These are phyloP conservation scores for Antennarius striatus DNA, from an alignment of 2,113 vertebrate species.

Conservation along the genomic window DNA sequence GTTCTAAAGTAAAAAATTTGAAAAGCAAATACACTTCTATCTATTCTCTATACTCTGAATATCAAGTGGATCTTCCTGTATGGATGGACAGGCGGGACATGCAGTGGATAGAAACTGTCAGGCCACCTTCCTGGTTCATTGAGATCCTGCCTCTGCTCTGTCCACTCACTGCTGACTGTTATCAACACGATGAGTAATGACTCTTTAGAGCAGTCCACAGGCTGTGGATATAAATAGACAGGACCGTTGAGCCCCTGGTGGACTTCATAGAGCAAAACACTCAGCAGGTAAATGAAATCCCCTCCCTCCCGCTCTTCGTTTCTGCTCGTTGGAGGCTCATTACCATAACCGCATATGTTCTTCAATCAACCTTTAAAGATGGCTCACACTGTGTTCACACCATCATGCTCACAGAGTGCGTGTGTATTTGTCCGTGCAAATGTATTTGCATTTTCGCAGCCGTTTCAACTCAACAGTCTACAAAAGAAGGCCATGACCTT, in stretches of 20 bases:
- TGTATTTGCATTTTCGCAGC: conserved; percentile 6
- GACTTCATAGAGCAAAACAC: conserved; percentile 25
- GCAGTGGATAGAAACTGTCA: neutral
- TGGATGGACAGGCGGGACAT: neutral
- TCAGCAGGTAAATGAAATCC: conserved; percentile 43
- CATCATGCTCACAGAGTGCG: neutral
- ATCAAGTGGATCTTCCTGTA: too few species aligned
- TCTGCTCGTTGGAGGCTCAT: conserved; percentile 19
- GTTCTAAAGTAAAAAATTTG: too few species aligned
- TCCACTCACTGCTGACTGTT: neutral
- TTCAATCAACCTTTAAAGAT: conserved; percentile 40
- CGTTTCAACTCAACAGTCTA: conserved; percentile 4
- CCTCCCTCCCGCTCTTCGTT: neutral
- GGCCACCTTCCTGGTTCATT: neutral
- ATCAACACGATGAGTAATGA: conserved; percentile 9
- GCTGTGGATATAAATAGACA: conserved; percentile 32
- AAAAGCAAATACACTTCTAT: too few species aligned
- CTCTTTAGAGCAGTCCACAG: conserved; percentile 15
- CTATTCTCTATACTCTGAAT: too few species aligned
- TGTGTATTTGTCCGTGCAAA: neutral
- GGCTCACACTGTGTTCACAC: conserved; percentile 23
- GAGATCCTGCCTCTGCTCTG: neutral
- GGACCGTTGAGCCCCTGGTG: conserved; percentile 1
- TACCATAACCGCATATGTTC: conserved; percentile 50
- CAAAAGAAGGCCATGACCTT: conserved; percentile 16